Evolutionary conservation across 1,140 invertebrate species (phyloP).

Genomic region (Stratiolaelaps scimitus): DNA sequence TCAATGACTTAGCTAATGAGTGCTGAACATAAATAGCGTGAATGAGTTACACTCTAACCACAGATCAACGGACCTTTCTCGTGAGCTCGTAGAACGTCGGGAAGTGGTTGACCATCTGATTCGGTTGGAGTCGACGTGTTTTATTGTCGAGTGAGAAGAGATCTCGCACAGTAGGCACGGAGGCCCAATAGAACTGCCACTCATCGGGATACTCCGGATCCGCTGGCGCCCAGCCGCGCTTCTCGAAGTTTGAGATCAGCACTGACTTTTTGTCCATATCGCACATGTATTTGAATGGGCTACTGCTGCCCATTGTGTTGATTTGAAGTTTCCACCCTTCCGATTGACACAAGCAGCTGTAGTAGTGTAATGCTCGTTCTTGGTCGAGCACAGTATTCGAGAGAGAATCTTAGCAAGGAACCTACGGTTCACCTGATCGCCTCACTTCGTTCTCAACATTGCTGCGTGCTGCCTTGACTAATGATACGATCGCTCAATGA

Average conservation of each 20-base stretch:
- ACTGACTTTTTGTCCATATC: constrained; percentile 85
- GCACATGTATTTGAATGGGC: constrained; percentile 55
- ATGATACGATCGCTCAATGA: too few species aligned
- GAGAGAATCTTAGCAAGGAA: too few species aligned
- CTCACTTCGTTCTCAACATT: too few species aligned
- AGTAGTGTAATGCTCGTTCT: too few species aligned
- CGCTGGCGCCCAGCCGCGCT: constrained; percentile 78
- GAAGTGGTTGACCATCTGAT: constrained; percentile 66
- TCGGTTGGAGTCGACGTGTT: constrained; percentile 33
- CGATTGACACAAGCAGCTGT: too few species aligned
- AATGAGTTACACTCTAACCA: too few species aligned
- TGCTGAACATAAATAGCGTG: too few species aligned
- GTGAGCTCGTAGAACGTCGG: constrained; percentile 41
- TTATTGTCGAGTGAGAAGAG: constrained; percentile 42
- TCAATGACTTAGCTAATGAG: too few species aligned
- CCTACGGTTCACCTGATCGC: too few species aligned
- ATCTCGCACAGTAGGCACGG: constrained; percentile 70
- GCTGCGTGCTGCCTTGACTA: too few species aligned
- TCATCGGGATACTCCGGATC: constrained; percentile 60
- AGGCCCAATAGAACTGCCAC: constrained; percentile 51
- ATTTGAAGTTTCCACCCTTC: too few species aligned
- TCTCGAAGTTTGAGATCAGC: constrained; percentile 79
- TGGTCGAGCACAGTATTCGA: too few species aligned
- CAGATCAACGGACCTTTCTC: constrained; percentile 28
- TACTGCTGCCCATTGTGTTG: neutral